Conservation (phyloP, 2,888 invertebrate genomes). For the Cryptocephalus moraei region DNA sequence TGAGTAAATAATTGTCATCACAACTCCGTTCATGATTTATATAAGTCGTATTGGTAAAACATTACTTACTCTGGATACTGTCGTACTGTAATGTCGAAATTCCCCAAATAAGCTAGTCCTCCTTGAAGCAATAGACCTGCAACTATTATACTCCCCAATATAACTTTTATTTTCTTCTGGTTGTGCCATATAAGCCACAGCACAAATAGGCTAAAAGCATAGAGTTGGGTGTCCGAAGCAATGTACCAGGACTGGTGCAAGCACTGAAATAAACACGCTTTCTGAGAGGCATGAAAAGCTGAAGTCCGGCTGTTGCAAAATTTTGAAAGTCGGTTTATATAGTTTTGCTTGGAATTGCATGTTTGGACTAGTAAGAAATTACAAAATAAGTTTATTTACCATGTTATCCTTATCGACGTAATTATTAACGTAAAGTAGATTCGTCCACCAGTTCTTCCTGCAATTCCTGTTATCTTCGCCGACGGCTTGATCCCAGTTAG, state of each 20-base stretch:
- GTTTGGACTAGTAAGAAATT: neutral
- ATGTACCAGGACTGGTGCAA: constrained; percentile 32
- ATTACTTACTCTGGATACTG: constrained; percentile 24
- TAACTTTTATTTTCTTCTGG: constrained; percentile 13
- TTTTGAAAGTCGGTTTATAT: too few relatives aligned
- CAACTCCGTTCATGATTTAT: too few relatives aligned
- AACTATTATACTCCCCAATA: constrained; percentile 14
- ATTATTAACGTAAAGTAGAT: constrained; percentile 27
- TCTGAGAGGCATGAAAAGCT: neutral
- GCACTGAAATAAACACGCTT: constrained; percentile 21
- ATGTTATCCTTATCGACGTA: constrained; percentile 21
- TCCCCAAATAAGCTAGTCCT: constrained; percentile 22
- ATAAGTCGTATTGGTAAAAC: too few relatives aligned
- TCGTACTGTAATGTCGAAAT: constrained; percentile 23
- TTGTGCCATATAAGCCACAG: constrained; percentile 21
- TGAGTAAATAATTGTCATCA: too few relatives aligned
- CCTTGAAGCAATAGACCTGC: constrained; percentile 23
- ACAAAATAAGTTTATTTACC: constrained; percentile 11
- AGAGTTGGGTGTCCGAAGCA: constrained; percentile 30
- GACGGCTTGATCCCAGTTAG: constrained; percentile 21
- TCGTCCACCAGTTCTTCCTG: constrained; percentile 26
- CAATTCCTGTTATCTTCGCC: constrained; percentile 23
- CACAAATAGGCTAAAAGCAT: constrained; percentile 22
- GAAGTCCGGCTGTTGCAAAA: neutral
- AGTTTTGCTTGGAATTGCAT: too few relatives aligned